Percentiles rank a stretch among this genome's conserved stretches.
Conservation (phyloP, 2,888 invertebrate genomes). For the Brassicogethes aeneus region DNA sequence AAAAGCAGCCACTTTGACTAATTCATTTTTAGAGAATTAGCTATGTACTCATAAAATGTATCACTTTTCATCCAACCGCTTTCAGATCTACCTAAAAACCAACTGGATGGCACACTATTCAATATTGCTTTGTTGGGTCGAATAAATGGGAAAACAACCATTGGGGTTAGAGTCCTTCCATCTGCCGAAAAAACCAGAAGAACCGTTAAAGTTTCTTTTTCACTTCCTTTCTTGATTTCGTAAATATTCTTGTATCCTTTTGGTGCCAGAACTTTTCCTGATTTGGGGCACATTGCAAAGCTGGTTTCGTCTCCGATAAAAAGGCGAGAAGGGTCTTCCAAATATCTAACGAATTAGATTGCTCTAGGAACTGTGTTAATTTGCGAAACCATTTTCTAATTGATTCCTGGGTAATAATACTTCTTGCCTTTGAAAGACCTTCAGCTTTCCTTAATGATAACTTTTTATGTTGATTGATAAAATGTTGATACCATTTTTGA, state of each 20-base stretch:
- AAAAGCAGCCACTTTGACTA: too few species aligned
- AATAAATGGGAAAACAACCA: slow-evolving; percentile 23
- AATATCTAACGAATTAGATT: too few species aligned
- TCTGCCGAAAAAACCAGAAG: slow-evolving; percentile 22
- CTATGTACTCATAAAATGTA: slow-evolving; percentile 9
- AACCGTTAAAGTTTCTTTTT: slow-evolving; percentile 10
- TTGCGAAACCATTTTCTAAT: too few species aligned
- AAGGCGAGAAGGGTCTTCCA: slow-evolving; percentile 13
- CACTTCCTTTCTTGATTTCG: too few species aligned
- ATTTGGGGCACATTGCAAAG: slow-evolving; percentile 9
- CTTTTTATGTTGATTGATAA: background rate
- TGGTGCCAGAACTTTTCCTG: slow-evolving; percentile 18
- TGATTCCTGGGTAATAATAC: too few species aligned
- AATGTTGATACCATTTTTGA: slow-evolving; percentile 3
- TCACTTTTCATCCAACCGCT: slow-evolving; percentile 8
- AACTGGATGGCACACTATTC: background rate
- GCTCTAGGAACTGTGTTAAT: too few species aligned
- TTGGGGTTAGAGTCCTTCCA: slow-evolving; percentile 20
- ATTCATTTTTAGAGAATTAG: too few species aligned
- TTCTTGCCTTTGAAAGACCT: too few species aligned
- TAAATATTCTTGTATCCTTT: slow-evolving; percentile 11
- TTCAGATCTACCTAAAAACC: too few species aligned
- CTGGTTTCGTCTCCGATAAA: slow-evolving; percentile 11
- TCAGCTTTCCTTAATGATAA: slow-evolving; percentile 6
- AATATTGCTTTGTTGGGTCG: slow-evolving; percentile 3